Percentiles rank a stretch among this genome's conserved stretches.
These are phyloP conservation scores for Gasterosteus nipponicus DNA, from an alignment of 2,113 vertebrate genomes.

Conservation along the genomic window DNA sequence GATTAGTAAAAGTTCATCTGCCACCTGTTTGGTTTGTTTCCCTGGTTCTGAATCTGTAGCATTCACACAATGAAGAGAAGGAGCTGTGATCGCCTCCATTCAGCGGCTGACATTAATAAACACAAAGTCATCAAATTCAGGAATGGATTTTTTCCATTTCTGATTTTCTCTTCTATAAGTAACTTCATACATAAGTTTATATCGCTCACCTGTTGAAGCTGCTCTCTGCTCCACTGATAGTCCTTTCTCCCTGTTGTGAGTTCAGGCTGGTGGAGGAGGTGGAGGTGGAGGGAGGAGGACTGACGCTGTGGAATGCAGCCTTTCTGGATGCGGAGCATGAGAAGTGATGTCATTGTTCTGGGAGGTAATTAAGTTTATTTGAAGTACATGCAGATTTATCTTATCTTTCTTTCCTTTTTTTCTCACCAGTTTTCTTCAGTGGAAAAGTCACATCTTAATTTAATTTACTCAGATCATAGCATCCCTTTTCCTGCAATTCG, in stretches of 20 bases:
- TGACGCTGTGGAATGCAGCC: slow-evolving; percentile 61
- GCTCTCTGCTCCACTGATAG: neutral
- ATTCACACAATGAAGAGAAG: too few relatives aligned
- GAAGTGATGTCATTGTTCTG: slow-evolving; percentile 25
- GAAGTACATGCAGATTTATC: neutral
- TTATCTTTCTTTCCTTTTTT: neutral
- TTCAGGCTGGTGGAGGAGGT: slow-evolving; percentile 21
- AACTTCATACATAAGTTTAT: neutral
- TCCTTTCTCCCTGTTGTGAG: neutral
- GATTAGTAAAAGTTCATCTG: neutral
- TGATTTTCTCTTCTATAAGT: neutral
- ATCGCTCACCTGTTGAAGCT: slow-evolving; percentile 45
- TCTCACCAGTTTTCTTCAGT: neutral
- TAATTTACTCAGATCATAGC: too few relatives aligned
- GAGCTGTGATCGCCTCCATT: neutral
- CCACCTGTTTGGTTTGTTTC: neutral
- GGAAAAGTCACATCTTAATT: too few relatives aligned
- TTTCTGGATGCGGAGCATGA: slow-evolving; percentile 32
- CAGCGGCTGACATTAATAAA: too few relatives aligned
- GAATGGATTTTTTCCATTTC: neutral
- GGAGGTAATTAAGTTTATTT: neutral
- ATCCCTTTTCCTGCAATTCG: too few relatives aligned
- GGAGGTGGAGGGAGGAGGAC: slow-evolving; percentile 26
- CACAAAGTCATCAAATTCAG: neutral
- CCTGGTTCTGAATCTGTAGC: neutral